phyloP scores from a whole-genome alignment of 2,113 vertebrate species.

The Rissa tridactyla region DNA sequence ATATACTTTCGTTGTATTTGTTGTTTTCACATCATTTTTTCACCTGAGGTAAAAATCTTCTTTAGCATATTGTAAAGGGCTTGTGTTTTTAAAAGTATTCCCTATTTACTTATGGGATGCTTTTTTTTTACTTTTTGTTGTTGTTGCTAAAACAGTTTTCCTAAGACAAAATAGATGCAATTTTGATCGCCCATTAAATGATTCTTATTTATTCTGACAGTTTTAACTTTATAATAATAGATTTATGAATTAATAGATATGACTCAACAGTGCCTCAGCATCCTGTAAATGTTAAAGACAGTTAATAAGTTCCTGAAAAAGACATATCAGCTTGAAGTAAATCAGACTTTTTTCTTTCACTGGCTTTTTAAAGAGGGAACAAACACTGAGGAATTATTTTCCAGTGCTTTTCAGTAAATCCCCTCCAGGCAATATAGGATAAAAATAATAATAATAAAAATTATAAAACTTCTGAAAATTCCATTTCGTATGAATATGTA shows the following conservation, averaged over 20 bases:
- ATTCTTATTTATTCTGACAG: not conserved
- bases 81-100: not conserved
- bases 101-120: not conserved
- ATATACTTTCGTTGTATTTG: not conserved
- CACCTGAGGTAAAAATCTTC: not conserved
- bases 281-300: not conserved
- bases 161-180: not conserved
- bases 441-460: not conserved
- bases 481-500: not conserved
- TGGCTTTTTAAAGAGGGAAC: not conserved
- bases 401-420: not conserved
- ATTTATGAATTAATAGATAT: not conserved
- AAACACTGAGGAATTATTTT: not conserved
- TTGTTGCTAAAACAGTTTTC: not conserved
- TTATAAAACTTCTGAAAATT: not conserved
- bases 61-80: not conserved
- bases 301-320: not conserved
- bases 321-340: not conserved
- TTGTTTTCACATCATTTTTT: not conserved
- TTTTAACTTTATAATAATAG: not conserved
- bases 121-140: not conserved
- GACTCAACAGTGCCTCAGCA: not conserved
- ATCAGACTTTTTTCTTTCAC: not conserved
- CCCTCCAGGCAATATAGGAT: accelerated
- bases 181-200: not conserved